Conservation (phyloP, 2,888 invertebrate species). For the Baronia brevicornis region DNA sequence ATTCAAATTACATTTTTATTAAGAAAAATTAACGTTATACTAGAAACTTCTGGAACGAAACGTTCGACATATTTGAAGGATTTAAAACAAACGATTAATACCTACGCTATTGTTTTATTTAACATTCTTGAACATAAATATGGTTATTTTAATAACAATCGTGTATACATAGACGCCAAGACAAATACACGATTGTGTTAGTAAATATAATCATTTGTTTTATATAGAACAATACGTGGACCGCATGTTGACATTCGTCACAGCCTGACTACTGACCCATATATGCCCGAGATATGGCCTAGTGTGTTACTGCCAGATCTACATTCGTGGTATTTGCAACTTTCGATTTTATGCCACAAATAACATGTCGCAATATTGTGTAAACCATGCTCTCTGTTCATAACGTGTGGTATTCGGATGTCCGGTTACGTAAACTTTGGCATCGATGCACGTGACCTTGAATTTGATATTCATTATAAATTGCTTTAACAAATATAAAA, state of each 20-base stretch:
- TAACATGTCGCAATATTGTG: neutral
- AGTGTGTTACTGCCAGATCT: conserved; percentile 6
- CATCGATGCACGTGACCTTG: conserved; percentile 11
- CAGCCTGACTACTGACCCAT: conserved; percentile 19
- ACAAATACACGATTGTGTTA: conserved; percentile 40
- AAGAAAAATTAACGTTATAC: too few relatives aligned
- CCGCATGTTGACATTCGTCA: conserved; percentile 18
- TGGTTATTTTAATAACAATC: conserved; percentile 30
- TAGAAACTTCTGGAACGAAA: too few relatives aligned
- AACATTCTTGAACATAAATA: conserved; percentile 27
- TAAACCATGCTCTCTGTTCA: neutral
- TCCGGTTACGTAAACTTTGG: conserved; percentile 17
- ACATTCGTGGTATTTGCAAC: conserved; percentile 5
- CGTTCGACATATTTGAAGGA: too few relatives aligned
- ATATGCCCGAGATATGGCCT: conserved; percentile 13
- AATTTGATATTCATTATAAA: too few relatives aligned
- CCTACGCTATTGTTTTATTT: conserved; percentile 18
- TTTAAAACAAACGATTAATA: too few relatives aligned
- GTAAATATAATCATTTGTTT: conserved; percentile 51
- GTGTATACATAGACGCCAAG: conserved; percentile 25
- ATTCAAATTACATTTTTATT: too few relatives aligned
- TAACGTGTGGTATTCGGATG: conserved; percentile 21
- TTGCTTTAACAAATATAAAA: too few relatives aligned
- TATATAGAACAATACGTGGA: conserved; percentile 38
- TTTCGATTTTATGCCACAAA: neutral